Conservation (phyloP, 2,888 invertebrate species). For the Nemotelus nigrinus region DNA sequence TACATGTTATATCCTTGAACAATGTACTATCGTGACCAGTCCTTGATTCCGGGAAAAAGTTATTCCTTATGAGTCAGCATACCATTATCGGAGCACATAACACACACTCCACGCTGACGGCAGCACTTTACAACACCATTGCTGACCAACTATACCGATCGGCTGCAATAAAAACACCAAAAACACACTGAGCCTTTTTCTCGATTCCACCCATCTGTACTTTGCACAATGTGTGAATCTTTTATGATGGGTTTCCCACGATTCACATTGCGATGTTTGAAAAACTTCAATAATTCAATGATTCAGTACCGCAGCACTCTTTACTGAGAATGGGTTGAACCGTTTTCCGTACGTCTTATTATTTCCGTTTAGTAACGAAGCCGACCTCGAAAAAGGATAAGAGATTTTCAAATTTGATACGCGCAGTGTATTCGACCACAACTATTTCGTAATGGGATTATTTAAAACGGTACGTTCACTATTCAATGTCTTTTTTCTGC, state of each 20-base stretch:
- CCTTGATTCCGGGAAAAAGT: neutral
- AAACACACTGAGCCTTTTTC: neutral
- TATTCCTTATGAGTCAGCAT: neutral
- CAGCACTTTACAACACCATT: constrained; percentile 19
- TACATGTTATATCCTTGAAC: constrained; percentile 15
- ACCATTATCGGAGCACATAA: neutral
- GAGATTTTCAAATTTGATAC: too few relatives aligned
- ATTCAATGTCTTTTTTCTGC: too few relatives aligned
- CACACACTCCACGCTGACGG: neutral
- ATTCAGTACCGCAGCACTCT: constrained; percentile 6
- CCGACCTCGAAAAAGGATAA: neutral
- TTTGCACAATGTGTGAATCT: neutral
- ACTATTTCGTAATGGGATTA: too few relatives aligned
- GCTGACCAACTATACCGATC: neutral
- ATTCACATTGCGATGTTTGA: constrained; percentile 4
- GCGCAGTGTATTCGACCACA: too few relatives aligned
- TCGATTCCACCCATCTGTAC: constrained; percentile 11
- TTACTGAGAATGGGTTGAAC: neutral
- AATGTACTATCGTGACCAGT: neutral
- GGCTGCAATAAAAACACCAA: constrained; percentile 1
- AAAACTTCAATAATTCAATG: too few relatives aligned
- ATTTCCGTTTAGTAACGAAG: neutral
- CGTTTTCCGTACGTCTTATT: neutral
- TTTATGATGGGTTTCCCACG: neutral
- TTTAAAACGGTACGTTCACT: too few relatives aligned